A percentile compares a stretch with the other conserved stretches of the same genome.
phyloP scores from a whole-genome alignment of 92 coral and sea anemone genomes.

The Anthopleura xanthogrammica region DNA sequence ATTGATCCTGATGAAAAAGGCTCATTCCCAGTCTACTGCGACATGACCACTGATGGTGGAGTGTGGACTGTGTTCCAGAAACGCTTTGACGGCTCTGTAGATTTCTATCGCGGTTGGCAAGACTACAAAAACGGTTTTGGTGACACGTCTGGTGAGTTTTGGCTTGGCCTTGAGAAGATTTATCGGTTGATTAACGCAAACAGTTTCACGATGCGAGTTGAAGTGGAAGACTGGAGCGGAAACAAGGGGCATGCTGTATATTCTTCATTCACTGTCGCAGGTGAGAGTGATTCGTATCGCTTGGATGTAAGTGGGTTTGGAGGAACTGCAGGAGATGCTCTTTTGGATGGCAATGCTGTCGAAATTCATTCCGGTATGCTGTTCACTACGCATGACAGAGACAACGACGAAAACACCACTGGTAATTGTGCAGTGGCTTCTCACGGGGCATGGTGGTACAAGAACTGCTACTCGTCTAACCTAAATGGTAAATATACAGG shows the following conservation, averaged over 20 bases:
- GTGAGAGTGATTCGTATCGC: neutral
- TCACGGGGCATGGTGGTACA: slow-evolving; percentile 14
- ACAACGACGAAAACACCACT: slow-evolving; percentile 2
- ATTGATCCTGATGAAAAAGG: slow-evolving; percentile 15
- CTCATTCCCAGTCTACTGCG: slow-evolving; percentile 20
- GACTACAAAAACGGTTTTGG: slow-evolving; percentile 21
- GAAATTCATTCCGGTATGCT: neutral
- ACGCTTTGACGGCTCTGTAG: neutral
- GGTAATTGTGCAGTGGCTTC: neutral
- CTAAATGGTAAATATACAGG: slow-evolving; percentile 4
- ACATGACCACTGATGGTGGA: slow-evolving; percentile 13
- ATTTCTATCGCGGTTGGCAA: slow-evolving; percentile 4
- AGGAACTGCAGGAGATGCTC: neutral
- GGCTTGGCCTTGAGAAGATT: slow-evolving; percentile 14
- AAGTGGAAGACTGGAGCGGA: neutral
- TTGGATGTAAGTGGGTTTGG: neutral
- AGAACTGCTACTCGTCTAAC: slow-evolving; percentile 7
- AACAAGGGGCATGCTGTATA: neutral
- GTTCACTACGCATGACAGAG: slow-evolving; percentile 7
- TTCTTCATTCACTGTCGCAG: neutral
- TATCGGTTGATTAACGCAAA: neutral
- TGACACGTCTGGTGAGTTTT: slow-evolving; percentile 1
- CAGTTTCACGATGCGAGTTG: neutral
- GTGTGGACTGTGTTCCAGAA: slow-evolving; percentile 7
- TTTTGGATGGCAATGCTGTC: neutral